Base-by-base conservation (phyloP, 1,140 invertebrate genomes). In the Aradophagus sp. region DNA sequence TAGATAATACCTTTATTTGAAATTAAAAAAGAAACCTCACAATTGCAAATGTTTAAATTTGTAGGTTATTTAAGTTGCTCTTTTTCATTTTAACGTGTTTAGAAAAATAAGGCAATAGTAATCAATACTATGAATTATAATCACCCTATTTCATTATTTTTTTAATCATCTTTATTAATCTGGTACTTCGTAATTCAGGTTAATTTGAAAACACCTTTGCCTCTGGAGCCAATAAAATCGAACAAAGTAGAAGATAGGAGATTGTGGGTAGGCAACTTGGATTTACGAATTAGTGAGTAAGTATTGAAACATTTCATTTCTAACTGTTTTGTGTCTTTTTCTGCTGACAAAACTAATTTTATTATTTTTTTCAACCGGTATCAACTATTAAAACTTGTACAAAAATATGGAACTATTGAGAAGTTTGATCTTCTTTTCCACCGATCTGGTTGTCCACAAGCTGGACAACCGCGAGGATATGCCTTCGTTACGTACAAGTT, bases 391-490 rank as follows among this genome's bases (percentile, higher is more conserved):
- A 97, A 97, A 94, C 89, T 97, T 82, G 88, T 96, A 86, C 94
- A 96, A 91, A 93, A 93, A 89, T 92, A 93, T 91, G 95, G 95
- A 80, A 87, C 89, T 73, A 92, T 97, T 77, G 92, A 95, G 87
- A 96, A 96, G 89, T 97, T 97, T 88, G 95, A 97, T 85, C 91
- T 97, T 84, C 89, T 97, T 44, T 97, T 96, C 82, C 94, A 97
- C 82, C 94, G 94, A 69, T 90, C 90, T 59, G 96, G 96, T 59
- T 67, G 65, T 47, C 93, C 94, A 39, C 89, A 93, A 76, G 90
- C 91, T 76, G 95, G 95, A 32, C 93, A 95, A 80, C 93, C 95
- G 0, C 86, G 95, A 68, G 95, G 96, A n/a, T 97, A 97, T 82
- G 95, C 95, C 20, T 97, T 97, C 86, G 93, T 96, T 15, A 97